Percentiles rank a stretch among this genome's conserved stretches.
phyloP scores from a whole-genome alignment of 2,113 vertebrate species.

The Accipiter virgatus region DNA sequence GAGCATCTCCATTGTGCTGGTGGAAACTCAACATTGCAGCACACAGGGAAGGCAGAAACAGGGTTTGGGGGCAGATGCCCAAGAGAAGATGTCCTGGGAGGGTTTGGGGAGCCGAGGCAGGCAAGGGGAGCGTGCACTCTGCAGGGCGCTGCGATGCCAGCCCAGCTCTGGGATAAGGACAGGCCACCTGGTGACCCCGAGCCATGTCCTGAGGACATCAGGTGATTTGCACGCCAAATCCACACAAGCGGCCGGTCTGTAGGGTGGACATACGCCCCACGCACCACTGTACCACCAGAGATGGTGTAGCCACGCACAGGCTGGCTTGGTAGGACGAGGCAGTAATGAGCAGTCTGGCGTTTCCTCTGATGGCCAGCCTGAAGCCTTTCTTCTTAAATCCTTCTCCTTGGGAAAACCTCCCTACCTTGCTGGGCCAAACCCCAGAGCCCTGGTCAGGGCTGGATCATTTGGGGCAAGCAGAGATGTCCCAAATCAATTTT shows the following conservation, averaged over 20 bases:
- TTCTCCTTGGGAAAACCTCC: neutral
- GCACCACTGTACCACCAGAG: neutral
- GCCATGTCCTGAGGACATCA: neutral
- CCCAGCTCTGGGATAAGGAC: neutral
- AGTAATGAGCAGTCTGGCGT: neutral
- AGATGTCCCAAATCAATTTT: neutral
- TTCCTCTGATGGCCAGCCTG: neutral
- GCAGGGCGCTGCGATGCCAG: neutral
- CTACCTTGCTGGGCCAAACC: neutral
- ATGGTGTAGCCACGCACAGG: neutral
- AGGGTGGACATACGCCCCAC: neutral
- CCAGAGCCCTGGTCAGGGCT: neutral
- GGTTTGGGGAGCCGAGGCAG: neutral
- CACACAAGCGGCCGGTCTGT: neutral
- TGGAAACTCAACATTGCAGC: neutral
- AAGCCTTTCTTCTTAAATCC: neutral
- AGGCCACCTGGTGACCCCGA: fast-evolving
- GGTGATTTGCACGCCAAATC: neutral
- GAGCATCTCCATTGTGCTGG: neutral
- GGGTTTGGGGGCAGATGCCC: neutral
- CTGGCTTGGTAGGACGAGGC: neutral
- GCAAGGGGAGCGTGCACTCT: too few species aligned
- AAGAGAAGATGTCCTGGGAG: neutral
- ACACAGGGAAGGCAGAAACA: neutral
- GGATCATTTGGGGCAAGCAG: neutral